Evolutionary conservation across 2,113 vertebrate genomes (phyloP), one percentile per base, ranked within the genome.

Genomic region (Xenotilapia caudafasciata): DNA sequence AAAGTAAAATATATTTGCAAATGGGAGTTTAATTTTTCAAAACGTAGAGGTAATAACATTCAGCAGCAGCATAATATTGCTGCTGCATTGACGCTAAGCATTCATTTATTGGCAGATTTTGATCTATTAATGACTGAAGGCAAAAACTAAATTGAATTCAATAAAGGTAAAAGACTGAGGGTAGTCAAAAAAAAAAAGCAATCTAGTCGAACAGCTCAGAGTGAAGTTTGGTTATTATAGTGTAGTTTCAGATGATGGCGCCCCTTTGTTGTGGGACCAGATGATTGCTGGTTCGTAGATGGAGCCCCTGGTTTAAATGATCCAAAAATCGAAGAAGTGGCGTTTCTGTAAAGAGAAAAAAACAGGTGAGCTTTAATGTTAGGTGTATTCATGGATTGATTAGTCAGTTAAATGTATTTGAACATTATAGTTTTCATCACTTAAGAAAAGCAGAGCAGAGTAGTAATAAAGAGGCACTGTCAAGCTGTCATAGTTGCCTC

Each of bases 281-380:
- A 33, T 0, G 5, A 77, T 77, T 77, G 26, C 23, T 51, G 45
- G 5, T 77, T 77, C 4, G 6, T 51, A 33, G 45, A 31, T 31
- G 45, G 6, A 31, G 70, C 70, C 70, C 10, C 15, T 17, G 42
- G 26, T 77, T 47, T 75, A 75, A 75, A 62, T 62, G 31, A 62
- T 35, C 23, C 15, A 47, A 28, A 28, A 47, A 3, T 47, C 0
- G 0, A 73, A 9, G 38, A 42, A 15, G 68, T 73, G 0, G 38
- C 1, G 0, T 73, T 73, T 73, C 13, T 73, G 68, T 45, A 6
- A 40, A 40, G 0, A 42, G 7, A 1, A 70, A 17, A 3, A 28
- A 0, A 45, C 9, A 5, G 40, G 4, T 28, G 14, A 47, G 3
- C 70, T 49, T 28, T 75, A 75, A 49, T 49, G 45, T 75, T 1